These are phyloP conservation scores for Coelopa pilipes DNA, from an alignment of 2,888 invertebrate genomes.

Conservation along the genomic window DNA sequence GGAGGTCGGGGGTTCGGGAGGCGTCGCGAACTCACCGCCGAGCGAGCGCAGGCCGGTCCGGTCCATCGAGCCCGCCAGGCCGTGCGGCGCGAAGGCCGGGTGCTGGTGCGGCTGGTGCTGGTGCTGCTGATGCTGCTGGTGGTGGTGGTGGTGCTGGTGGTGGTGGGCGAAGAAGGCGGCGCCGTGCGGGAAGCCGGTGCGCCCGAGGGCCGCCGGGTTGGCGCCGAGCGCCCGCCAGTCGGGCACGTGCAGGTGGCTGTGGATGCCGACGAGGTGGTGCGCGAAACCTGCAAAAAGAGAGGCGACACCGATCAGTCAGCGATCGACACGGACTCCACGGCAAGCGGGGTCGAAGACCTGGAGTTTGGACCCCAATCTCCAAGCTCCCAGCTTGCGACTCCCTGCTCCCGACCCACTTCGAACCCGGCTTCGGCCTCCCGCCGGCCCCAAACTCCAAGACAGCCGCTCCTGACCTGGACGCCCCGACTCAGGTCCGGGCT, in stretches of 20 bases:
- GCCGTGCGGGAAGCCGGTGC: constrained; percentile 61
- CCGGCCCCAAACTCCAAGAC: no score
- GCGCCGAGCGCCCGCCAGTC: constrained; percentile 70
- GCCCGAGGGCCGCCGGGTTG: constrained; percentile 58
- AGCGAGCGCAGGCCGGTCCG: constrained; percentile 56
- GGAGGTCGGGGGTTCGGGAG: no score
- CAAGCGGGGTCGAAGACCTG: no score
- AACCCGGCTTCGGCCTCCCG: no score
- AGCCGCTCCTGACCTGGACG: no score
- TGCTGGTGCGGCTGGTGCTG: constrained; percentile 53
- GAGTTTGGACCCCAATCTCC: no score
- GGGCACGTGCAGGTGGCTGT: constrained; percentile 72
- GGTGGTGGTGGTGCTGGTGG: constrained; percentile 70
- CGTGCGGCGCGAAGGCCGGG: constrained; percentile 68
- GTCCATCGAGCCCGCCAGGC: constrained; percentile 64
- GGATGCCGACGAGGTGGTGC: constrained; percentile 78
- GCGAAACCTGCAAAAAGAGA: constrained; percentile 72
- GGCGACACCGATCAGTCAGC: not conserved
- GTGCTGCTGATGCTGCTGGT: no score
- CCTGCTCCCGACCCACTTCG: no score
- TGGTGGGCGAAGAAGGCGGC: constrained; percentile 69
- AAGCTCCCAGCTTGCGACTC: no score
- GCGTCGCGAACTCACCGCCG: constrained; percentile 53
- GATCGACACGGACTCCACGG: constrained; percentile 13
- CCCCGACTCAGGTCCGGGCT: no score